Percentiles rank a stretch among this genome's conserved stretches.
Evolutionary conservation across 1,140 invertebrate species (phyloP).

Genomic region (Orussus abietinus): DNA sequence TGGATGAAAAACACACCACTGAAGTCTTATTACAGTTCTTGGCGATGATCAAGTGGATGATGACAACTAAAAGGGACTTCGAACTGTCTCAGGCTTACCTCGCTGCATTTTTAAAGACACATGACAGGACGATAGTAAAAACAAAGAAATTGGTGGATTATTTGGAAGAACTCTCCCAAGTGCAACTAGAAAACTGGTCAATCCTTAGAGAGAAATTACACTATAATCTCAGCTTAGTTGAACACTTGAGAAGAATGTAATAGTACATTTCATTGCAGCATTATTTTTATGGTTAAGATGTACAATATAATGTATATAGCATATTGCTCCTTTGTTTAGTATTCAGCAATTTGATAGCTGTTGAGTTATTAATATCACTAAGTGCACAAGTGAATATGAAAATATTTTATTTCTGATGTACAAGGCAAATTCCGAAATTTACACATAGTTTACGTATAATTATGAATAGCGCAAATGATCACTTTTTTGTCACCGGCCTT

Average conservation of each 20-base stretch:
- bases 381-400: too few species aligned
- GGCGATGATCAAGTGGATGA: slow-evolving; percentile 67
- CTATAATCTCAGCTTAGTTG: slow-evolving; percentile 73
- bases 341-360: too few species aligned
- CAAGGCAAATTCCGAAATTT: too few species aligned
- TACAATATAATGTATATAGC: too few species aligned
- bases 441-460: too few species aligned
- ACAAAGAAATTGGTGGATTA: slow-evolving; percentile 57
- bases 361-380: too few species aligned
- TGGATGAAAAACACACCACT: slow-evolving; percentile 66
- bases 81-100: slow-evolving; percentile 91
- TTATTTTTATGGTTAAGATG: too few species aligned
- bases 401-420: too few species aligned
- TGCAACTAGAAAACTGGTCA: slow-evolving; percentile 63
- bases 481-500: too few species aligned
- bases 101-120: slow-evolving; percentile 85
- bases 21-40: slow-evolving; percentile 77
- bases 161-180: slow-evolving; percentile 58
- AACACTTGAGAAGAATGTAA: slow-evolving; percentile 68
- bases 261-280: slow-evolving; percentile 17
- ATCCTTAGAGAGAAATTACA: slow-evolving; percentile 68
- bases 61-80: slow-evolving; percentile 78
- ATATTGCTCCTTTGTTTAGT: too few species aligned
- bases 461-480: too few species aligned
- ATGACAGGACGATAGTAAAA: slow-evolving; percentile 63